These are phyloP conservation scores for Drosophila burlai DNA, from an alignment of 1,140 invertebrate species.

Conservation along the genomic window DNA sequence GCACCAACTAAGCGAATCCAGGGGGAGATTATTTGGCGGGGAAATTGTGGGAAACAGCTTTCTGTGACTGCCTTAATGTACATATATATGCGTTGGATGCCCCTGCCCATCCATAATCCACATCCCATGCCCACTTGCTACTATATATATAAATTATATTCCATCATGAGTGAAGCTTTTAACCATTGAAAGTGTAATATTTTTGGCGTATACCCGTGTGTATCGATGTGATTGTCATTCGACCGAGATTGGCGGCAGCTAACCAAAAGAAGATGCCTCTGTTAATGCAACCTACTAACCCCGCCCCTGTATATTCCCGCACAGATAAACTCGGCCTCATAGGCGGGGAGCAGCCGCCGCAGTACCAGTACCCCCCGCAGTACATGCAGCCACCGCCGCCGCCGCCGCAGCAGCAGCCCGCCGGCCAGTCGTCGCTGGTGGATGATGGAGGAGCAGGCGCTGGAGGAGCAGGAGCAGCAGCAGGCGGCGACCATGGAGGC, in stretches of 20 bases:
- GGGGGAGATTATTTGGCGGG: background rate
- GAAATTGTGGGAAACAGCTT: constrained; percentile 4
- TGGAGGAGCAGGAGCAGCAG: constrained; percentile 31
- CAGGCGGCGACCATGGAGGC: constrained; percentile 55
- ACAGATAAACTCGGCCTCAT: constrained; percentile 85
- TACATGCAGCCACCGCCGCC: constrained; percentile 84
- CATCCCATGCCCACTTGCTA: constrained; percentile 37
- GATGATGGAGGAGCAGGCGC: constrained; percentile 53
- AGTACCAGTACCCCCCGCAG: constrained; percentile 81
- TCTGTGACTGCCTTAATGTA: constrained; percentile 37
- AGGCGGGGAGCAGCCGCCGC: constrained; percentile 85
- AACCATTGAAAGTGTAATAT: constrained; percentile 58
- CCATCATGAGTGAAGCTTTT: constrained; percentile 55
- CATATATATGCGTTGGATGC: constrained; percentile 30
- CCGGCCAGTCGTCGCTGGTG: constrained; percentile 73
- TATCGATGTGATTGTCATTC: constrained; percentile 74
- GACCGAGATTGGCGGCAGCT: constrained; percentile 39
- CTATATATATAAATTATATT: constrained; percentile 31
- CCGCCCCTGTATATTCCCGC: background rate
- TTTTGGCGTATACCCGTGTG: constrained; percentile 68
- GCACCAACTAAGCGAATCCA: constrained; percentile 33
- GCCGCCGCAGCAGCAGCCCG: constrained; percentile 68
- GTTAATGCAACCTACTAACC: constrained; percentile 5
- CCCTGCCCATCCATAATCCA: constrained; percentile 22
- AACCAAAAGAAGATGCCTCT: background rate